Conservation (phyloP, 1,140 invertebrate genomes). For the Leptinotarsa lineolata region DNA sequence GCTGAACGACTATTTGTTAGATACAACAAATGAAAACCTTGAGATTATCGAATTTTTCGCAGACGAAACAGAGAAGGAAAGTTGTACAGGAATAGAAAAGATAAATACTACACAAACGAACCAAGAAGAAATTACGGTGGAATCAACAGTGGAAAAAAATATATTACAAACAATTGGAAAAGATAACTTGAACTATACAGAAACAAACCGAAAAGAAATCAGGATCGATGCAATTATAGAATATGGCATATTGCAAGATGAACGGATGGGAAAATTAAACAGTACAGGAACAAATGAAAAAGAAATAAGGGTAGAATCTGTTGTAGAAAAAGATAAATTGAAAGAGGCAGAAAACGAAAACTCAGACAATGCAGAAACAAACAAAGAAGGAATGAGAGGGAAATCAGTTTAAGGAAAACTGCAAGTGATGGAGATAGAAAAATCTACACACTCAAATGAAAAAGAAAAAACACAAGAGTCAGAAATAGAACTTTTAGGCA, state of each 20-base stretch:
- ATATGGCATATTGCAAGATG: neutral
- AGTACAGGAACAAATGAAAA: neutral
- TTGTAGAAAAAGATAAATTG: too few species aligned
- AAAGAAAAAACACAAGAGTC: too few species aligned
- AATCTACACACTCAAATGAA: too few species aligned
- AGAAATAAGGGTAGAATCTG: neutral
- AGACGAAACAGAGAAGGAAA: slow-evolving; percentile 9
- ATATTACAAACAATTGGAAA: slow-evolving; percentile 1
- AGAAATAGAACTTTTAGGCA: too few species aligned
- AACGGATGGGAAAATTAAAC: neutral
- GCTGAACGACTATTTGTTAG: neutral
- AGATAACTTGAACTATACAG: neutral
- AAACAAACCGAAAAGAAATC: slow-evolving; percentile 4
- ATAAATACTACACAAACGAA: neutral
- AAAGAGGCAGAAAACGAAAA: too few species aligned
- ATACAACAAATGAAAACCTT: slow-evolving; percentile 4
- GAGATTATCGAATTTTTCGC: neutral
- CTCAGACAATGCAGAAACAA: too few species aligned
- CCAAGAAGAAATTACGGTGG: neutral
- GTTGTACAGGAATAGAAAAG: neutral
- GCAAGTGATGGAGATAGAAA: too few species aligned
- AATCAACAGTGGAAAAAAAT: neutral
- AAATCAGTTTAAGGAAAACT: too few species aligned
- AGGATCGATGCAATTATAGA: neutral
- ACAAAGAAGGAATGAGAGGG: too few species aligned